Percentiles rank a stretch among this genome's conserved stretches.
phyloP scores from a whole-genome alignment of 2,113 vertebrate genomes.

The Paramisgurnus dabryanus region DNA sequence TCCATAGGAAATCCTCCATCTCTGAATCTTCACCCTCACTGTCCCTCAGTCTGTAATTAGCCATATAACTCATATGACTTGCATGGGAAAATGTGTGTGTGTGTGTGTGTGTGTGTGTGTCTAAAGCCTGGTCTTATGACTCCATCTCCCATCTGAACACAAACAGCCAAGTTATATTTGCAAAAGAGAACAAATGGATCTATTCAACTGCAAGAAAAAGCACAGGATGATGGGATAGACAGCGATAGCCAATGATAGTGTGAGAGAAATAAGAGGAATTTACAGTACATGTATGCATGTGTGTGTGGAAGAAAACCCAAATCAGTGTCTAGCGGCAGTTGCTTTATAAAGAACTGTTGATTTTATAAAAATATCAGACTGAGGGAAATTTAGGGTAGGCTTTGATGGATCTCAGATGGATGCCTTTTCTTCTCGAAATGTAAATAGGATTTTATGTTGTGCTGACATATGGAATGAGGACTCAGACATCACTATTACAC shows the following conservation, averaged over 20 bases:
- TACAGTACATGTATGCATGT: background rate
- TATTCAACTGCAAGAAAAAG: slow-evolving; percentile 35
- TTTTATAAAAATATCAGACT: too few relatives aligned
- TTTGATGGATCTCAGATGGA: too few relatives aligned
- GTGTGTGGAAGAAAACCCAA: background rate
- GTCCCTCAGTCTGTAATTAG: slow-evolving; percentile 22
- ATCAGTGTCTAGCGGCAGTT: too few relatives aligned
- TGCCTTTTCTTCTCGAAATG: background rate
- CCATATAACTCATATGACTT: slow-evolving; percentile 73
- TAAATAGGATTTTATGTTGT: too few relatives aligned
- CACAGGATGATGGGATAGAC: background rate
- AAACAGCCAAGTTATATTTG: slow-evolving; percentile 57
- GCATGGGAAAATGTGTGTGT: slow-evolving; percentile 62
- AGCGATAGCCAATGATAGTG: slow-evolving; percentile 15
- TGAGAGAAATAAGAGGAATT: background rate
- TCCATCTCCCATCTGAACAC: slow-evolving; percentile 40
- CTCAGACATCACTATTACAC: too few relatives aligned
- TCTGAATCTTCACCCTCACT: slow-evolving; percentile 23
- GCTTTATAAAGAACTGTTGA: too few relatives aligned
- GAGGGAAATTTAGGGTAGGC: too few relatives aligned
- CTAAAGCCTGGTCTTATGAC: slow-evolving; percentile 75
- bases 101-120: slow-evolving; percentile 46
- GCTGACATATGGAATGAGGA: too few relatives aligned
- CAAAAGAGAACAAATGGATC: slow-evolving; percentile 53
- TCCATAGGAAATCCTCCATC: slow-evolving; percentile 64